Evolutionary conservation across 1,140 invertebrate genomes (phyloP).

Genomic region (Heliothis virescens): DNA sequence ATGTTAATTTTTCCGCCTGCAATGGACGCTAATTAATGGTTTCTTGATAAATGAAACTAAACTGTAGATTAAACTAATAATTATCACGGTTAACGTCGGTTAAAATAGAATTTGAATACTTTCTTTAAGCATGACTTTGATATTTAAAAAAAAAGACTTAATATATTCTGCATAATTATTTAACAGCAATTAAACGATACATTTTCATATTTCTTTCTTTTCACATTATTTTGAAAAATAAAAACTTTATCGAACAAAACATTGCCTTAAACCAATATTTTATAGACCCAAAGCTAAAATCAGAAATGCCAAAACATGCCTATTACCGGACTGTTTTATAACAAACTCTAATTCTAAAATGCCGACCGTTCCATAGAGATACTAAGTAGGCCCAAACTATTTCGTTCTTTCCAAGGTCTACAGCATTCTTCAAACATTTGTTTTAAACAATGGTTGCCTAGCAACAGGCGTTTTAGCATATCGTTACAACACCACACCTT

Average conservation of each 20-base stretch:
- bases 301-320: not conserved
- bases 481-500: constrained; percentile 71
- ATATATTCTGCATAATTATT: too few species aligned
- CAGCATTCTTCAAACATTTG: constrained; percentile 46
- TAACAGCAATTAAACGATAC: too few species aligned
- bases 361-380: constrained; percentile 4
- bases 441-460: constrained; percentile 51
- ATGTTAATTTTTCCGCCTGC: not conserved
- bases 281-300: not conserved
- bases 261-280: not conserved
- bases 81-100: not conserved
- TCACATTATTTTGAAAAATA: too few species aligned
- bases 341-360: constrained; percentile 12
- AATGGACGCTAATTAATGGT: not conserved
- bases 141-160: too few species aligned
- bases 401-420: constrained; percentile 41
- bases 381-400: constrained; percentile 32
- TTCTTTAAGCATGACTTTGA: too few species aligned
- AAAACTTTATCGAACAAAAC: too few species aligned
- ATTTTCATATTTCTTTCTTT: too few species aligned
- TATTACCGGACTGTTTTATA: not conserved
- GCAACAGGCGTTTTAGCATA: constrained; percentile 54
- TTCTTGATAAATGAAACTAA: constrained; percentile 2
- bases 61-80: not conserved
- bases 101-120: not conserved